Evolutionary conservation across 2,113 vertebrate species (phyloP).

Genomic region (Hyla sarda): DNA sequence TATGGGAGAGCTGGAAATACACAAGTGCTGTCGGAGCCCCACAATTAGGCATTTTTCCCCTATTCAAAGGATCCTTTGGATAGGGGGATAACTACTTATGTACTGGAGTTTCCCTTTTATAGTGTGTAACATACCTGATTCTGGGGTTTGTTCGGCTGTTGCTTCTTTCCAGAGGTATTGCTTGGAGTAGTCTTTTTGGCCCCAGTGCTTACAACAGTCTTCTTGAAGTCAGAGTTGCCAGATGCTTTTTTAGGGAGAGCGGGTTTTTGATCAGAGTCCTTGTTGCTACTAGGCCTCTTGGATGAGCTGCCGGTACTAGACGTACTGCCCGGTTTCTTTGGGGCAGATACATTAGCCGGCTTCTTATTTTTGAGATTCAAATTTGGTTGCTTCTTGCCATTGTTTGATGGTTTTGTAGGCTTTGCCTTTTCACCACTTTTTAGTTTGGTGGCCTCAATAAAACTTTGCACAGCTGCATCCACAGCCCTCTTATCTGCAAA

Average conservation of each 20-base stretch:
- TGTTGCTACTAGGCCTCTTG: constrained; percentile 59
- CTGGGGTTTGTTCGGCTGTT: not conserved
- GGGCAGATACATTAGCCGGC: constrained; percentile 11
- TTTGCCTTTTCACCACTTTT: not conserved
- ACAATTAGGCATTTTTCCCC: no score
- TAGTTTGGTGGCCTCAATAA: constrained; percentile 31
- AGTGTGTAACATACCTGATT: no score
- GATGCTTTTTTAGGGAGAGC: no score
- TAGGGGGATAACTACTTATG: no score
- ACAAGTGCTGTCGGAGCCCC: no score
- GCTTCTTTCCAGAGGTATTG: not conserved
- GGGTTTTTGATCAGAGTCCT: not conserved
- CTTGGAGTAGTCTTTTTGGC: not conserved
- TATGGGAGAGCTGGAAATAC: no score
- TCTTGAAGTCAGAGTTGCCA: not conserved
- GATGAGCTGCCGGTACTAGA: not conserved
- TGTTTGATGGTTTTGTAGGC: not conserved
- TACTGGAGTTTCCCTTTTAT: no score
- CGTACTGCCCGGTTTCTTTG: not conserved
- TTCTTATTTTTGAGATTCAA: constrained; percentile 63
- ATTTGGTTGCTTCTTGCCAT: constrained; percentile 56
- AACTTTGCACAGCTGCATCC: constrained; percentile 63
- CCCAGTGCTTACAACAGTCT: not conserved
- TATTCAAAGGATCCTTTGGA: no score
- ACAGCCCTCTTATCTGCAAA: constrained; percentile 67